A percentile compares a stretch with the other conserved stretches of the same genome.
These are phyloP conservation scores for Tortrix viridana DNA, from an alignment of 2,888 invertebrate species.

Conservation along the genomic window DNA sequence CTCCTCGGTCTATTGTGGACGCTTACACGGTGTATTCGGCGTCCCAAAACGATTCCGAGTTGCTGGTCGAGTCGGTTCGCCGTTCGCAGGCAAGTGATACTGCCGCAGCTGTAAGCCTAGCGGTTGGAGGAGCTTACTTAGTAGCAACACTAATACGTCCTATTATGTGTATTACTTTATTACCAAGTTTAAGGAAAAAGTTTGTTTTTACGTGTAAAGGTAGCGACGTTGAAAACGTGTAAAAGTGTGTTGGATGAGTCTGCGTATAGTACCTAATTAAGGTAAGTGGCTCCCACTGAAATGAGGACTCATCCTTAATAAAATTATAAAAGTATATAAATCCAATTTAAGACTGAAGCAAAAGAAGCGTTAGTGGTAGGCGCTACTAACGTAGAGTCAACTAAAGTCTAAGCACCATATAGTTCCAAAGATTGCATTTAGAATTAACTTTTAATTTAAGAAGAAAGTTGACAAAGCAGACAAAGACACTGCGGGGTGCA, in stretches of 20 bases:
- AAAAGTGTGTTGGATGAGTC: constrained; percentile 19
- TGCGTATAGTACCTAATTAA: background rate
- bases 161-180: constrained; percentile 54
- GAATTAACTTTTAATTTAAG: background rate
- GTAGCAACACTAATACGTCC: constrained; percentile 54
- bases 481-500: background rate
- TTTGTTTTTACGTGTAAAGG: constrained; percentile 37
- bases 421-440: constrained; percentile 1
- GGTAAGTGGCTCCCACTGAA: too few species aligned
- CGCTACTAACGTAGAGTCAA: too few species aligned
- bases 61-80: constrained; percentile 46
- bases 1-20: constrained; percentile 64
- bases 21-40: constrained; percentile 62
- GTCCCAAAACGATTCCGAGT: constrained; percentile 51
- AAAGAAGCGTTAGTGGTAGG: too few species aligned
- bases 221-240: constrained; percentile 51
- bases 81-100: constrained; percentile 47
- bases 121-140: constrained; percentile 60
- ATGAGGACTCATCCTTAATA: too few species aligned
- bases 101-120: constrained; percentile 55
- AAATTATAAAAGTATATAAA: too few species aligned
- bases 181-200: constrained; percentile 47
- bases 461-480: too few species aligned
- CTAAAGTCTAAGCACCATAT: too few species aligned
- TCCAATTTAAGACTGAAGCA: too few species aligned